phyloP scores from a whole-genome alignment of 2,113 vertebrate genomes.

The Scortum barcoo region DNA sequence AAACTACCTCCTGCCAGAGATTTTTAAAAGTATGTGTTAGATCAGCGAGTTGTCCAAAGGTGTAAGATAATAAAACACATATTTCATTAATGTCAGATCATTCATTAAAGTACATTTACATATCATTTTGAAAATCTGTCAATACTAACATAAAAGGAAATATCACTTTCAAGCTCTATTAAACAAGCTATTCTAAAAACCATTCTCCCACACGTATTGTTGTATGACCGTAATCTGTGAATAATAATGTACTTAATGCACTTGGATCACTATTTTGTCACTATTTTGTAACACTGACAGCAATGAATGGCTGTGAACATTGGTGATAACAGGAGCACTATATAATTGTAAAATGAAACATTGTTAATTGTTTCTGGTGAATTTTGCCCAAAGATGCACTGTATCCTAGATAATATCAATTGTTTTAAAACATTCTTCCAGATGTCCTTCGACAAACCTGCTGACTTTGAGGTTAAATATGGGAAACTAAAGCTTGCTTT shows the following conservation, averaged over 20 bases:
- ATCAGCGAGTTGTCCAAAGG: slow-evolving; percentile 10
- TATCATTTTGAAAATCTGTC: slow-evolving; percentile 45
- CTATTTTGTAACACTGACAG: slow-evolving; percentile 39
- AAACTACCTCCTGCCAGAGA: slow-evolving; percentile 10
- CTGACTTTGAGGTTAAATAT: slow-evolving; percentile 36
- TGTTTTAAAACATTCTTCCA: slow-evolving; percentile 53
- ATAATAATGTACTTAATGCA: slow-evolving; percentile 69
- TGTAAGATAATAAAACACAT: neutral
- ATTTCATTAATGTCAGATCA: slow-evolving; percentile 17
- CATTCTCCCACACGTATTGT: slow-evolving; percentile 22
- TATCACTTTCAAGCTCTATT: slow-evolving; percentile 24
- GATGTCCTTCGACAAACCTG: slow-evolving; percentile 33
- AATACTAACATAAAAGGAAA: slow-evolving; percentile 6
- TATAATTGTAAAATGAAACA: slow-evolving; percentile 31
- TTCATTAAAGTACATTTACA: slow-evolving; percentile 40
- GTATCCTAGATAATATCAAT: slow-evolving; percentile 27
- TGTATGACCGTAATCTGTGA: slow-evolving; percentile 63
- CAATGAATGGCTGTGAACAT: slow-evolving; percentile 38
- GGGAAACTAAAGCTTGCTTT: slow-evolving; percentile 53
- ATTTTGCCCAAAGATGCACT: slow-evolving; percentile 56
- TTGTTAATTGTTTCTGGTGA: slow-evolving; percentile 28
- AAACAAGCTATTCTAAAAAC: slow-evolving; percentile 34
- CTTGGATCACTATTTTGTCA: slow-evolving; percentile 49
- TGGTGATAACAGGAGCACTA: slow-evolving; percentile 36
- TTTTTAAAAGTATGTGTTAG: slow-evolving; percentile 27